Evolutionary conservation across 2,113 vertebrate species (phyloP), one percentile per base, ranked within the genome.

Genomic region (Corythornis cristatus): DNA sequence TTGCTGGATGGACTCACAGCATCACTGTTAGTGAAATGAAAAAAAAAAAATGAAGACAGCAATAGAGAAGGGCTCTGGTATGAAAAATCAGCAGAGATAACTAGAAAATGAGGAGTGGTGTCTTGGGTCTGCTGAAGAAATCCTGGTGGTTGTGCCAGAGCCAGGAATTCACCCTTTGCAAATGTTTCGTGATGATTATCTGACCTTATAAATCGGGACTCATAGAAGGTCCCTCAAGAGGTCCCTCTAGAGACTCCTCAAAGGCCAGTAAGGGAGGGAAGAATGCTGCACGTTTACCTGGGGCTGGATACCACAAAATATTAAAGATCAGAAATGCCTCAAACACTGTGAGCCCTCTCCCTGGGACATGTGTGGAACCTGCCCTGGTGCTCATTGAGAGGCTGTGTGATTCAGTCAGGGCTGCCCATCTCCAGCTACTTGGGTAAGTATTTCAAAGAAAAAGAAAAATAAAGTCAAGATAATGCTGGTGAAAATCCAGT

Each of bases 331-430:
- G 46, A 21, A 83, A n/a, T 3, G 2, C 23, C 53, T 33, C 61
- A 15, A 23, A 46, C 42, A 4, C 31, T 8, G 0, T 17, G 74
- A 13, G 16, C 50, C 4, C 61, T 56, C 46, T 11, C 76, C 51
- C n/a, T 26, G 0, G 0, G 18, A 15, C 65, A 45, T 1, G 0
- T 1, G 60, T 40, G 75, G 31, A 54, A 54, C 15, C 64, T 78
- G 56, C 11, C 48, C 37, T 9, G 11, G 23, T 10, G 22, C 25
- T 53, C 76, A 12, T 3, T 3, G 43, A 15, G 37, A 26, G 4
- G 4, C 14, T n/a, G 43, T 2, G 29, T 3, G 13, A 3, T 13
- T 50, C 18, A 7, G 15, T 5, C 29, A 56, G 57, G 61, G 17
- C 35, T 74, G 21, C 37, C 65, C 43, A 11, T 37, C 64, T 48